Evolutionary conservation across 2,113 vertebrate genomes (phyloP), one percentile per base, ranked within the genome.

Genomic region (Dicaeum eximium): DNA sequence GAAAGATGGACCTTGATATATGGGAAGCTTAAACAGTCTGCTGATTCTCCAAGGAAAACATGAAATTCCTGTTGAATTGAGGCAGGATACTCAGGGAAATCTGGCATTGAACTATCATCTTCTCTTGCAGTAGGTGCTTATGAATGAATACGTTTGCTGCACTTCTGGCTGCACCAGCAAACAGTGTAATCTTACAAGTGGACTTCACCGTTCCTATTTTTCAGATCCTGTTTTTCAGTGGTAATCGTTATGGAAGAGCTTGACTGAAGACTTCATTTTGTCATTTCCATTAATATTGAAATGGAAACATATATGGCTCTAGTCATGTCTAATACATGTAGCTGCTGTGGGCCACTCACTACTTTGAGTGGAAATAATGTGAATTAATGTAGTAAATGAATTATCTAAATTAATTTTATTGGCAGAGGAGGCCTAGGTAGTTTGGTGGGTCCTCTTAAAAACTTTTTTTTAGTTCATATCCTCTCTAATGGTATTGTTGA

Each of bases 131-230:
- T n/a, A 74, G 51, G 23, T 73, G 35, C n/a, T 74, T 58, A 8
- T 4, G 17, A 51, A 27, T n/a, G 3, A 80, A 4, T 57, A 13
- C 0, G 0, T 44, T 47, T 61, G 54, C 72, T 38, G 50, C 31
- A 57, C 9, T 80, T 92, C 53, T 60, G 64, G 44, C 37, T 88
- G 25, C 53, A 22, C 21, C 13, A 12, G 37, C 30, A 62, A 60
- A 10, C 4, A 30, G 7, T 33, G 27, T 71, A 44, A 79, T 40
- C 20, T 70, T 66, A 28, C 21, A 71, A 24, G 38, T 40, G 44
- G 81, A 62, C 28, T 69, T 40, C n/a, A n/a, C n/a, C 64, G 24
- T n/a, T 42, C 20, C 40, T 60, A 10, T n/a, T n/a, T n/a, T n/a
- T n/a, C 6, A 85, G 19, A 20, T 78, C 69, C 24, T 79, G 18